phyloP scores from a whole-genome alignment of 2,797 vertebrate genomes.

The Rhinella marina region DNA sequence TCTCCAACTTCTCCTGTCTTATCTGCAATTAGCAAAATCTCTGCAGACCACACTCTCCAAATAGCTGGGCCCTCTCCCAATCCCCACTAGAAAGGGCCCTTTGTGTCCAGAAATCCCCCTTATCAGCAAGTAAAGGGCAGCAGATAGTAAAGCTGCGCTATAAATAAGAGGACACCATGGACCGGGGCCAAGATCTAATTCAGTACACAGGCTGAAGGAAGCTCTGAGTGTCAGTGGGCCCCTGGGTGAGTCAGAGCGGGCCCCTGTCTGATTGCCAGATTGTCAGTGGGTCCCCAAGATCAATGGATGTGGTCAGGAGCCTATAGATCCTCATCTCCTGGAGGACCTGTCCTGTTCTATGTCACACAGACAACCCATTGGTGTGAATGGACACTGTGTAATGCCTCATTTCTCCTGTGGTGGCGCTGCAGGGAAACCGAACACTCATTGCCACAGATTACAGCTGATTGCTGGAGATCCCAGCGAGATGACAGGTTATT shows the following conservation, averaged over 20 bases:
- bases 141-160: neutral
- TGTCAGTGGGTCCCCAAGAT: no score
- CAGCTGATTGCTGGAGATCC: neutral
- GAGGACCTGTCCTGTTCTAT: no score
- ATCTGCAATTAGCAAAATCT: conserved; percentile 3
- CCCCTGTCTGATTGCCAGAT: no score
- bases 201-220: no score
- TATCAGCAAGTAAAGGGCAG: conserved; percentile 18
- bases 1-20: neutral
- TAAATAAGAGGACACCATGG: neutral
- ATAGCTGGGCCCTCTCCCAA: neutral
- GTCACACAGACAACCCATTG: neutral
- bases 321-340: no score
- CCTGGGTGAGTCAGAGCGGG: no score
- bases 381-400: neutral
- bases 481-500: no score
- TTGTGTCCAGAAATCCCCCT: neutral
- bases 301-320: no score
- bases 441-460: neutral
- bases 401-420: neutral
- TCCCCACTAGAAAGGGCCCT: neutral
- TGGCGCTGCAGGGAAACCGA: neutral
- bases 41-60: neutral
- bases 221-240: no score
- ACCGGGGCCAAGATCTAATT: neutral